Conservation (phyloP, 2,888 invertebrate species). For the Eledona agricola region DNA sequence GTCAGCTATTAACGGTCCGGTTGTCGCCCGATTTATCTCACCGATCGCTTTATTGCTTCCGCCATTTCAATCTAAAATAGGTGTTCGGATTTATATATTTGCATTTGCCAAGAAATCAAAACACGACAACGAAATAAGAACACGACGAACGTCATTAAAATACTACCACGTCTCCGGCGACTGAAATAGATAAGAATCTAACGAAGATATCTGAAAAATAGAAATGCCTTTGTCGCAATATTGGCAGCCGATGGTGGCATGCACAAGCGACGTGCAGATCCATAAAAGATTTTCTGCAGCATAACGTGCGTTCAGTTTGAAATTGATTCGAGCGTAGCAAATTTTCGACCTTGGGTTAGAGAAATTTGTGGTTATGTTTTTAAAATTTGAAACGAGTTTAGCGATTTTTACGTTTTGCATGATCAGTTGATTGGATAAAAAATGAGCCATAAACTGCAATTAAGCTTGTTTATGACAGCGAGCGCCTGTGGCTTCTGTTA, state of each 20-base stretch:
- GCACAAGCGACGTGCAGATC: neutral
- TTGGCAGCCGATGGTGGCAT: conserved; percentile 6
- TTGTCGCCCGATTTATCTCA: conserved; percentile 28
- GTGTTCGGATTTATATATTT: conserved; percentile 13
- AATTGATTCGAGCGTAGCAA: too few species aligned
- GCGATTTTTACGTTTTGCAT: conserved; percentile 2
- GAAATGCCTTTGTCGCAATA: conserved; percentile 22
- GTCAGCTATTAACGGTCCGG: conserved; percentile 28
- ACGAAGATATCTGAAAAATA: conserved; percentile 32
- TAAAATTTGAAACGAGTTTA: too few species aligned
- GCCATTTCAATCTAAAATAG: conserved; percentile 31
- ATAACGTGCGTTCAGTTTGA: neutral
- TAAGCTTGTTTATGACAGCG: conserved; percentile 3
- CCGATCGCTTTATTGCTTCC: conserved; percentile 33
- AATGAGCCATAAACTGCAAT: neutral
- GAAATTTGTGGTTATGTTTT: too few species aligned
- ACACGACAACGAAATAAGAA: conserved; percentile 25
- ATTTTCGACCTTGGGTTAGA: too few species aligned
- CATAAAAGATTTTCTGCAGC: neutral
- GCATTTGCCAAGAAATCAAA: conserved; percentile 31
- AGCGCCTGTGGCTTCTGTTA: conserved; percentile 17
- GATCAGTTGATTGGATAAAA: conserved; percentile 7
- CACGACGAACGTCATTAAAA: conserved; percentile 28
- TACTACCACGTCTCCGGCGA: conserved; percentile 22
- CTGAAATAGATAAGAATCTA: conserved; percentile 33